A percentile compares a stretch with the other conserved stretches of the same genome.
These are phyloP conservation scores for Colinus virginianus DNA, from an alignment of 2,113 vertebrate genomes.

Conservation along the genomic window DNA sequence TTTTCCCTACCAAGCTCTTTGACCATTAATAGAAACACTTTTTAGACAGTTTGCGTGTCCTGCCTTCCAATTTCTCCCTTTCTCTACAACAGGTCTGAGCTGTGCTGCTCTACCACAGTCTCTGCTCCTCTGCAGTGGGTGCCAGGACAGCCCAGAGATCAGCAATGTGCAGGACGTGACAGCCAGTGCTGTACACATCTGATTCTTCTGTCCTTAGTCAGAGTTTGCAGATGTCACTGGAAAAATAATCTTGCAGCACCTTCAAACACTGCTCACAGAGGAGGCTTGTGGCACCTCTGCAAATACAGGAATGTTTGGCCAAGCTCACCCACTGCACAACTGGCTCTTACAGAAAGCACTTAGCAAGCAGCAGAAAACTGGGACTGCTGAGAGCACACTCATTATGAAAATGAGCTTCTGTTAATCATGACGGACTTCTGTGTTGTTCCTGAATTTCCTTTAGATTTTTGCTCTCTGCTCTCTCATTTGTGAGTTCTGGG, in stretches of 20 bases:
- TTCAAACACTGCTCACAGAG: not conserved
- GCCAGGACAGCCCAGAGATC: not conserved
- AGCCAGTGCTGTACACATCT: not conserved
- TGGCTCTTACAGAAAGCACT: not conserved
- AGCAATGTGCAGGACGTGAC: not conserved
- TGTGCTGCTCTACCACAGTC: rapidly evolving
- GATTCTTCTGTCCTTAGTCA: conserved; percentile 12
- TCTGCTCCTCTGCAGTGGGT: not conserved
- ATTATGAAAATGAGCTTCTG: not conserved
- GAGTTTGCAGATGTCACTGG: not conserved
- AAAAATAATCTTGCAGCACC: not conserved
- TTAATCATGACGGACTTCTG: not conserved
- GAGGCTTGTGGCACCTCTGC: conserved; percentile 2
- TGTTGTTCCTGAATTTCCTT: not conserved
- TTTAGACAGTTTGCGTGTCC: not conserved
- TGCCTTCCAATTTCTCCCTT: not conserved
- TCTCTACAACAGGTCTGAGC: not conserved
- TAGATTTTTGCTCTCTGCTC: not conserved
- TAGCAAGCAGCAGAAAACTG: not conserved
- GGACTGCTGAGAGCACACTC: not conserved
- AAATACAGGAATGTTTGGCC: not conserved
- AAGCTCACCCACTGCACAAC: not conserved
- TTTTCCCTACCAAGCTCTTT: not conserved
- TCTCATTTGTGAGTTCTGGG: not conserved
- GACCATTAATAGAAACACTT: not conserved